phyloP scores from a whole-genome alignment of 2,113 vertebrate genomes.

The Oreochromis tanganicae region DNA sequence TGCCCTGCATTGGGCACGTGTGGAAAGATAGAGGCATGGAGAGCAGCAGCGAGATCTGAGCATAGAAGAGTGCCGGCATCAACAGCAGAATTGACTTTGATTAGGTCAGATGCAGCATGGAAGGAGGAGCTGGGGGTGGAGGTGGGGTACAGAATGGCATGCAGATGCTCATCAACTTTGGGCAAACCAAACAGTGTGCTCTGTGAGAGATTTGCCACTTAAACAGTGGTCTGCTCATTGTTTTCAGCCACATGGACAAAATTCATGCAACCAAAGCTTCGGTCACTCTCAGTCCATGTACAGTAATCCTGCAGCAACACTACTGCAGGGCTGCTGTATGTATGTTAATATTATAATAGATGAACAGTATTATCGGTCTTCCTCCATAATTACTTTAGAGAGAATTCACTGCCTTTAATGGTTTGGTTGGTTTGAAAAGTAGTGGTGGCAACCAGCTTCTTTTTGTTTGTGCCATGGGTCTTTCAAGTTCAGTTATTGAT shows the following conservation, averaged over 20 bases:
- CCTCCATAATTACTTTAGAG: rapidly evolving
- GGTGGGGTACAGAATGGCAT: background rate
- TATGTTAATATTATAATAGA: background rate
- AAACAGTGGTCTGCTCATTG: background rate
- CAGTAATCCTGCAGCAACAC: background rate
- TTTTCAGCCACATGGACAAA: background rate
- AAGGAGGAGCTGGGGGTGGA: background rate
- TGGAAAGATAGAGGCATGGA: background rate
- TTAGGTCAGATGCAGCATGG: background rate
- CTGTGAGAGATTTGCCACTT: background rate
- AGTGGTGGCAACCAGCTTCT: background rate
- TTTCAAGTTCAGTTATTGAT: background rate
- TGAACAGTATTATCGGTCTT: background rate
- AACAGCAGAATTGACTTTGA: background rate
- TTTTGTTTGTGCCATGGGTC: background rate
- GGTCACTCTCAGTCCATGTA: background rate
- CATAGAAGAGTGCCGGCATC: background rate
- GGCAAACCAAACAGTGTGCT: background rate
- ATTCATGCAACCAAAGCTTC: background rate
- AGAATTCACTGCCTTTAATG: background rate
- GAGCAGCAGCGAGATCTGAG: background rate
- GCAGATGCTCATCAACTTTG: background rate
- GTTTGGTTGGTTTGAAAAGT: background rate
- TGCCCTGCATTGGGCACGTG: rapidly evolving
- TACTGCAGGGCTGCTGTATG: background rate